These are phyloP conservation scores for Drosophila affinis DNA, from an alignment of 2,888 invertebrate species.

Conservation along the genomic window DNA sequence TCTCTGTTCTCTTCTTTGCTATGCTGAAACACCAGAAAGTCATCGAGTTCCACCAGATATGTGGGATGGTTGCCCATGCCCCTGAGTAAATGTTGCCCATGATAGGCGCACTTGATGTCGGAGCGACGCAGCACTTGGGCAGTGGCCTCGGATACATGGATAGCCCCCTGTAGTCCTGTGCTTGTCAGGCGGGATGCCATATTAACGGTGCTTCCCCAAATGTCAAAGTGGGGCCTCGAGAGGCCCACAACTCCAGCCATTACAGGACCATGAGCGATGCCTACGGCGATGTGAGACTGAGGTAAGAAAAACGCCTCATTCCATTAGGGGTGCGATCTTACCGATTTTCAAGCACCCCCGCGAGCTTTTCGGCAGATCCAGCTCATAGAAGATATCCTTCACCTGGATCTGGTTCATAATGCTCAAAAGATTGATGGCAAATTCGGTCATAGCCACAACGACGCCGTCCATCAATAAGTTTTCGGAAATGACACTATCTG, in stretches of 20 bases:
- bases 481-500: constrained; percentile 1
- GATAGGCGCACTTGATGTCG: constrained; percentile 87
- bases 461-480: constrained; percentile 56
- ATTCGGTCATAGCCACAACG: constrained; percentile 87
- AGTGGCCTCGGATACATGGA: constrained; percentile 90
- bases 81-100: constrained; percentile 89
- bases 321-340: background rate
- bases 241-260: constrained; percentile 97
- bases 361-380: constrained; percentile 13
- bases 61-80: constrained; percentile 87
- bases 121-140: constrained; percentile 87
- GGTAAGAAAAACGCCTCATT: no score
- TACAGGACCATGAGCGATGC: constrained; percentile 94
- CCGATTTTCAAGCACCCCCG: constrained; percentile 43
- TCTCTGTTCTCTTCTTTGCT: background rate
- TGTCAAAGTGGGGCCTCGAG: constrained; percentile 96
- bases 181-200: constrained; percentile 98
- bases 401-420: constrained; percentile 83
- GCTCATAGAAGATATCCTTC: constrained; percentile 16
- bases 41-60: constrained; percentile 82
- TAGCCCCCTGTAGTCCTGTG: constrained; percentile 90
- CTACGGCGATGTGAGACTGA: constrained; percentile 75
- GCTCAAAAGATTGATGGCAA: constrained; percentile 89
- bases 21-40: constrained; percentile 15
- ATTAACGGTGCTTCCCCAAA: constrained; percentile 98